These are phyloP conservation scores for Athalia cordata DNA, from an alignment of 2,888 invertebrate genomes.

Conservation along the genomic window DNA sequence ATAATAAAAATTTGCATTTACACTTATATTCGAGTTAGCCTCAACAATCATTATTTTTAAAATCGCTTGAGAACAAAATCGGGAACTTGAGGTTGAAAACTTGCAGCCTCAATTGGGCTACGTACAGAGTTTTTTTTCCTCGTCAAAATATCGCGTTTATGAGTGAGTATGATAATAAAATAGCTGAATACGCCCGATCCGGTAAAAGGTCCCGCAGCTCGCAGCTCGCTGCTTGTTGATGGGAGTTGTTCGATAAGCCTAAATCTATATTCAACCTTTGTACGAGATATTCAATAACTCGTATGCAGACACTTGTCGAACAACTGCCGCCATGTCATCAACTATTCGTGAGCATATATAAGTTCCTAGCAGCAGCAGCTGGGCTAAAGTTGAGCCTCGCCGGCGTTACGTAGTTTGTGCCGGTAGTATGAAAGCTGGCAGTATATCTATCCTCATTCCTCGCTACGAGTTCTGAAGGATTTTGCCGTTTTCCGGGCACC, in stretches of 20 bases:
- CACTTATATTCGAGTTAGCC: too few species aligned
- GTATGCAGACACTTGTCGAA: slow-evolving; percentile 59
- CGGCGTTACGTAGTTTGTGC: slow-evolving; percentile 21
- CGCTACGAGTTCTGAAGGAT: background rate
- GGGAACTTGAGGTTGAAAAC: too few species aligned
- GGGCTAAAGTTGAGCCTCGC: slow-evolving; percentile 35
- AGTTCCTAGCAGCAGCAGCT: slow-evolving; percentile 40
- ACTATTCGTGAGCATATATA: slow-evolving; percentile 49
- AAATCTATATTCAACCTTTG: slow-evolving; percentile 56
- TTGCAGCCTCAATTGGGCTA: too few species aligned
- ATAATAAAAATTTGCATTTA: too few species aligned
- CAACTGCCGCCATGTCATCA: slow-evolving; percentile 57
- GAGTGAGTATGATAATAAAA: background rate
- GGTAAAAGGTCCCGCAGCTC: background rate
- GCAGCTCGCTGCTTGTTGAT: background rate
- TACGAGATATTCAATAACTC: slow-evolving; percentile 58
- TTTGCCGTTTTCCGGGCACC: slow-evolving; percentile 32
- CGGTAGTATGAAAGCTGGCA: background rate
- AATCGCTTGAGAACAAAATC: too few species aligned
- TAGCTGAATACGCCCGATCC: background rate
- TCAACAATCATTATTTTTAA: too few species aligned
- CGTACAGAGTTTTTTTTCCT: too few species aligned
- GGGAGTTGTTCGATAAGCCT: slow-evolving; percentile 47
- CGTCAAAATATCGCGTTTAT: too few species aligned
- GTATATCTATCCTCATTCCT: slow-evolving; percentile 35